These are phyloP conservation scores for Protaetia brevitarsis DNA, from an alignment of 1,140 invertebrate genomes.

Conservation along the genomic window DNA sequence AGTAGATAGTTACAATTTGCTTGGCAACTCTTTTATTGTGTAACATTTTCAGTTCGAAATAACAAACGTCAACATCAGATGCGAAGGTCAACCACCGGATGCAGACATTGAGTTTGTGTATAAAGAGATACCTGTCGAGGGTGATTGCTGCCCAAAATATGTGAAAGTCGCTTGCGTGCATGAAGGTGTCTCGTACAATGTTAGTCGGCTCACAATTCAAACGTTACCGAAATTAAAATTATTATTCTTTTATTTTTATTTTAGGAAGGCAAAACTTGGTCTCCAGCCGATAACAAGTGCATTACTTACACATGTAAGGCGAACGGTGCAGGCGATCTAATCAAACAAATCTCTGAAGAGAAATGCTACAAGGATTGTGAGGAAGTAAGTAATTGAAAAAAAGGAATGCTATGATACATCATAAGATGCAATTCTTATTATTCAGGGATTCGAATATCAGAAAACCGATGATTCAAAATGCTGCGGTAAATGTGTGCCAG, in stretches of 20 bases:
- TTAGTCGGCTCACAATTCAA: neutral
- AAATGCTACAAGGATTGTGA: conserved; percentile 5
- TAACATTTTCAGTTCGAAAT: neutral
- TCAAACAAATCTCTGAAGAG: neutral
- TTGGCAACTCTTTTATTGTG: conserved; percentile 31
- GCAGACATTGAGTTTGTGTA: neutral
- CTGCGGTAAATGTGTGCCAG: conserved; percentile 63
- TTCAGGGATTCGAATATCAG: neutral
- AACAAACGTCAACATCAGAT: neutral
- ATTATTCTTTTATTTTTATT: neutral
- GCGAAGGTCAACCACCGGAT: neutral
- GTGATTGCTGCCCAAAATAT: neutral
- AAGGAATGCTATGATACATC: too few species aligned
- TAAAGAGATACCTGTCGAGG: neutral
- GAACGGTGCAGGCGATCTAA: neutral
- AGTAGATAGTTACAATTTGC: conserved; percentile 21
- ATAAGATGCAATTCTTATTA: too few species aligned
- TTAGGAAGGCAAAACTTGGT: neutral
- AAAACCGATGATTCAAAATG: conserved; percentile 49
- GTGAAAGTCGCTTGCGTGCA: neutral
- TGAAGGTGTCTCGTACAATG: conserved; percentile 52
- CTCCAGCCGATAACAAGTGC: neutral
- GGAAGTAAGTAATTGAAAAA: neutral
- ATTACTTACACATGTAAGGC: neutral
- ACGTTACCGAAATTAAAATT: too few species aligned